phyloP scores from a whole-genome alignment of 2,113 vertebrate species.

The Syrmaticus mikado region DNA sequence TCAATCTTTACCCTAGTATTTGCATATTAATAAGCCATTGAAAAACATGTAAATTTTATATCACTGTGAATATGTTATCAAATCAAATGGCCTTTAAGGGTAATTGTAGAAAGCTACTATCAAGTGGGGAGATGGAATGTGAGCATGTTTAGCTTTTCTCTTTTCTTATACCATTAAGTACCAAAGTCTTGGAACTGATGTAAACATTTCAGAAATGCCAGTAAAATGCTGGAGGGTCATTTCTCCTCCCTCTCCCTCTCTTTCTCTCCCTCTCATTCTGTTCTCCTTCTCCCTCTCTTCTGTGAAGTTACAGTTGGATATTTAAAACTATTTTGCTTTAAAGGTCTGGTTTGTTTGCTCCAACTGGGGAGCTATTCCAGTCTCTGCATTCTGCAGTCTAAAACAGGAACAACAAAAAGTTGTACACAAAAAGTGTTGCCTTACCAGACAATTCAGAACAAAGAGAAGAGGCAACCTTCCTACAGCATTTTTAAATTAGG shows the following conservation, averaged over 20 bases:
- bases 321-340: neutral
- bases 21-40: conserved; percentile 78
- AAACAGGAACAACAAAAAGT: neutral
- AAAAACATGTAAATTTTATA: conserved; percentile 76
- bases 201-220: neutral
- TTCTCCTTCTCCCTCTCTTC: neutral
- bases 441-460: neutral
- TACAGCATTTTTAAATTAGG: neutral
- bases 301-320: neutral
- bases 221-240: neutral
- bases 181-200: neutral
- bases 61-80: conserved; percentile 72
- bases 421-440: neutral
- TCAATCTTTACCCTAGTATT: conserved; percentile 58
- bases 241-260: neutral
- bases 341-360: neutral
- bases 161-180: neutral
- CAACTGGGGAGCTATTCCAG: neutral
- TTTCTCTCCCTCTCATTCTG: neutral
- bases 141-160: conserved; percentile 22
- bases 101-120: conserved; percentile 64
- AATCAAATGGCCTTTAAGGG: conserved; percentile 68
- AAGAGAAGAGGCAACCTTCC: neutral
- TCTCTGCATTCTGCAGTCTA: neutral
- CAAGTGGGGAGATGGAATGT: conserved; percentile 10